Conservation (phyloP, 2,888 invertebrate genomes). For the Idaea biselata region DNA sequence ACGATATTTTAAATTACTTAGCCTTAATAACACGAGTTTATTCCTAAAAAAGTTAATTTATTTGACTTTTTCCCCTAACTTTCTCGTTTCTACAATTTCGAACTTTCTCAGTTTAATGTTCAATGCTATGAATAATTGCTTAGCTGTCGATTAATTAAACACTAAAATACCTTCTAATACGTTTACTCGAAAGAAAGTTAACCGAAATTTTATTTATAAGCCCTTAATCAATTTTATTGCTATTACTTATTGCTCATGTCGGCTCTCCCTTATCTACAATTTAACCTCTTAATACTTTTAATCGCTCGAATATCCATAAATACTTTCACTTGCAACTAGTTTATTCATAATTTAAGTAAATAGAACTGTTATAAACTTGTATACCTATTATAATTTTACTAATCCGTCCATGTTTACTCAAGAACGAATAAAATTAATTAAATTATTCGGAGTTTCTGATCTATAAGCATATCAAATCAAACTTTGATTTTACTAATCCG, state of each 20-base stretch:
- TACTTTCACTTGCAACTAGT: conserved; percentile 47
- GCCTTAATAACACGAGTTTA: conserved; percentile 4
- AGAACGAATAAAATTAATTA: neutral
- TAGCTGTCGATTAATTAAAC: conserved; percentile 40
- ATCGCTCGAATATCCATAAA: conserved; percentile 43
- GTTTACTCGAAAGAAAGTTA: conserved; percentile 56
- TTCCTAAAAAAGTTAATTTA: conserved; percentile 20
- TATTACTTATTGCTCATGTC: conserved; percentile 33
- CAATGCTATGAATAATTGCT: conserved; percentile 36
- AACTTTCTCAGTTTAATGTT: conserved; percentile 23
- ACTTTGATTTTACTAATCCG: neutral
- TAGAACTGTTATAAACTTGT: neutral
- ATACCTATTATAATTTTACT: neutral
- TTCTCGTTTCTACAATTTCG: conserved; percentile 2
- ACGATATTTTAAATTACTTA: conserved; percentile 1
- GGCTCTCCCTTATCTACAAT: conserved; percentile 45
- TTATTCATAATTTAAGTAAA: neutral
- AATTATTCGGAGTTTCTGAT: neutral
- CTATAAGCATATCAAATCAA: neutral
- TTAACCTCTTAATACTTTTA: conserved; percentile 43
- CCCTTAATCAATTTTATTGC: conserved; percentile 65
- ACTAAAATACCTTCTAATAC: conserved; percentile 35
- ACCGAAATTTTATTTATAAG: conserved; percentile 59
- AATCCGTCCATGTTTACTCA: neutral
- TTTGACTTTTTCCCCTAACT: neutral